phyloP scores from a whole-genome alignment of 2,888 invertebrate genomes.

The Lycophotia porphyrea region DNA sequence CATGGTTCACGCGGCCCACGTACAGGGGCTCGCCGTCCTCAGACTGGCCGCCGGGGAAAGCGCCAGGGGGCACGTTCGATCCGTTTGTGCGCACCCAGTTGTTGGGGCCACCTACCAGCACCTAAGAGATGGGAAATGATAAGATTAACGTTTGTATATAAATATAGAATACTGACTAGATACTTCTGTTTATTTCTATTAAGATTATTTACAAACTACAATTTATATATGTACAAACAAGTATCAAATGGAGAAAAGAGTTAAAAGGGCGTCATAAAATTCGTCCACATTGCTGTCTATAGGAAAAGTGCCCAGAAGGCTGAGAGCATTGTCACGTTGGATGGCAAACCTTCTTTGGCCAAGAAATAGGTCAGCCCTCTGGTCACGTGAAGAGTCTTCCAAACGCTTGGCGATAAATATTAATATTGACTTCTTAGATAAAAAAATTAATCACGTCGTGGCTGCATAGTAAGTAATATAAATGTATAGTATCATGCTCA shows the following conservation, averaged over 20 bases:
- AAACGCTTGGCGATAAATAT: too few species aligned
- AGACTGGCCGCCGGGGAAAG: conserved; percentile 93
- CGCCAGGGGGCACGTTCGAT: conserved; percentile 93
- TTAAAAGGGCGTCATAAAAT: too few species aligned
- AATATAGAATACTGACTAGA: background rate
- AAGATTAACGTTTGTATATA: background rate
- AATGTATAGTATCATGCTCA: background rate
- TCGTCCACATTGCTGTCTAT: too few species aligned
- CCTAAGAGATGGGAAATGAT: conserved; percentile 74
- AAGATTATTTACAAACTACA: too few species aligned
- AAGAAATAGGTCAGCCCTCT: too few species aligned
- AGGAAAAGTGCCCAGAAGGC: too few species aligned
- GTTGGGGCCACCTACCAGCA: conserved; percentile 90
- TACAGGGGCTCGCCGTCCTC: conserved; percentile 95
- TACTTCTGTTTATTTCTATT: background rate
- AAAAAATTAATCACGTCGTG: background rate
- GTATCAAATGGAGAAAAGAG: too few species aligned
- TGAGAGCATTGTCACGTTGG: too few species aligned
- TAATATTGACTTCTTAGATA: too few species aligned
- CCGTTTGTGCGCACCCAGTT: conserved; percentile 93
- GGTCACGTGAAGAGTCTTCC: too few species aligned
- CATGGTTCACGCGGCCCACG: conserved; percentile 94
- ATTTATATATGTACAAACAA: too few species aligned
- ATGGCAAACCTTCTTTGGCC: too few species aligned
- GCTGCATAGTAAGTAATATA: background rate